Conservation (phyloP, 1,140 invertebrate genomes). For the Saxidomus purpurata region DNA sequence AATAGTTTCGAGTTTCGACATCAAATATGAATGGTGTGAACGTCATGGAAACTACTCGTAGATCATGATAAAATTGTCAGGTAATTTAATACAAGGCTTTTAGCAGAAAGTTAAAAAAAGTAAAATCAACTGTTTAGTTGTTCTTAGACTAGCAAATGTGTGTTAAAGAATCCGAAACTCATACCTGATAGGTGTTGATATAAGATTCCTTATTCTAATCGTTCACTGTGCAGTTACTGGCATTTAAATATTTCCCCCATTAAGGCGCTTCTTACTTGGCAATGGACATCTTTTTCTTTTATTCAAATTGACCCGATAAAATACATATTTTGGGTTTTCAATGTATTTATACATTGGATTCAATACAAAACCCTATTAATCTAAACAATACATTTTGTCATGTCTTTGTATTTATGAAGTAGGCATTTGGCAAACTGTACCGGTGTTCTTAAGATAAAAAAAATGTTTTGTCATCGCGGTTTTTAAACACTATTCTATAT, state of each 20-base stretch:
- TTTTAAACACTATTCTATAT: not conserved
- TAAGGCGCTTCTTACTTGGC: not conserved
- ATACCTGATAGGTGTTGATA: not conserved
- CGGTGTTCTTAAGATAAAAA: not conserved
- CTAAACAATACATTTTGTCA: not conserved
- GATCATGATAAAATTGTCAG: too few species aligned
- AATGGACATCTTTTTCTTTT: not conserved
- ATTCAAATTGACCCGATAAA: slow-evolving; percentile 2
- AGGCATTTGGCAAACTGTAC: slow-evolving; percentile 1
- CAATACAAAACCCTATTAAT: not conserved
- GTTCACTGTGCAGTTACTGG: not conserved
- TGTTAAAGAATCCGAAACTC: not conserved
- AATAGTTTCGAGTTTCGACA: too few species aligned
- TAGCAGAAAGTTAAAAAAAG: too few species aligned
- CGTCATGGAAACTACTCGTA: too few species aligned
- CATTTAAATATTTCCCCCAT: not conserved
- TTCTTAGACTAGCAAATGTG: too few species aligned
- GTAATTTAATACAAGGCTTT: too few species aligned
- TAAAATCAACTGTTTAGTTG: too few species aligned
- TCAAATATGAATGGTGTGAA: too few species aligned
- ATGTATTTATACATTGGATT: slow-evolving; percentile 4
- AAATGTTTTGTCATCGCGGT: not conserved
- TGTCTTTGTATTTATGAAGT: not conserved
- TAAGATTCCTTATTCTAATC: not conserved
- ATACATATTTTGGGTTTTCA: not conserved